Base-by-base conservation (phyloP, 2,797 vertebrate species). In the Chelon auratus region DNA sequence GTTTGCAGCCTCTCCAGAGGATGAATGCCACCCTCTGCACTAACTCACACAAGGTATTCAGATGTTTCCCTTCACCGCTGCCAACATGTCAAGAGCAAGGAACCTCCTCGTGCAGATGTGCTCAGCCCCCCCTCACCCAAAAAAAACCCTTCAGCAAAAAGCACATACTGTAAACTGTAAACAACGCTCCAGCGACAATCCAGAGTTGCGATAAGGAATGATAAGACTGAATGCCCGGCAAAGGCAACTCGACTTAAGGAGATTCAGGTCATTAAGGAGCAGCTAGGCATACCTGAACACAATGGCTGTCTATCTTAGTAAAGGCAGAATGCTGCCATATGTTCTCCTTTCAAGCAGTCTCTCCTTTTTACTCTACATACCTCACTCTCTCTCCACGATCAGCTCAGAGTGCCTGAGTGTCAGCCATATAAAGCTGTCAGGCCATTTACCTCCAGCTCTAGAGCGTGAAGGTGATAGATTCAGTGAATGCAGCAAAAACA, bases 371-470 rank as follows among this genome's bases (percentile, higher is more conserved):
- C 40, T 58, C 62, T 64, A 55, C 59, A 85, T 65, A 63, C 56
- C 62, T 79, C 72, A 83, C 74, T 18, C 45, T 9, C 56, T 68
- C 72, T 75, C 68, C 57, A 66, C 68, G 54, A 47, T 73, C 74
- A 52, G 59, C 74, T 67, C 75, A 40, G 53, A 64, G 72, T 30
- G 62, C 69, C 77, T 56, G 81, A 92, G 77, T 72, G 85, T 78
- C 80, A 75, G 73, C 60, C n/a, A n/a, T 68, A 85, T 83, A 84
- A 88, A 90, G 72, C 83, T 88, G 84, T 86, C 87, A 78, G 63
- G 77, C 57, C 65, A 13, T 77, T 87, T 70, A 65, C 61, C 68
- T 74, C 37, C 54, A 54, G 76, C 68, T 73, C 75, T 70, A 76
- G 70, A 83, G 68, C 62, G 66, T 71, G 75, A 74, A 83, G 80